phyloP scores from a whole-genome alignment of 2,888 invertebrate genomes.

The Palloptera scutellata region DNA sequence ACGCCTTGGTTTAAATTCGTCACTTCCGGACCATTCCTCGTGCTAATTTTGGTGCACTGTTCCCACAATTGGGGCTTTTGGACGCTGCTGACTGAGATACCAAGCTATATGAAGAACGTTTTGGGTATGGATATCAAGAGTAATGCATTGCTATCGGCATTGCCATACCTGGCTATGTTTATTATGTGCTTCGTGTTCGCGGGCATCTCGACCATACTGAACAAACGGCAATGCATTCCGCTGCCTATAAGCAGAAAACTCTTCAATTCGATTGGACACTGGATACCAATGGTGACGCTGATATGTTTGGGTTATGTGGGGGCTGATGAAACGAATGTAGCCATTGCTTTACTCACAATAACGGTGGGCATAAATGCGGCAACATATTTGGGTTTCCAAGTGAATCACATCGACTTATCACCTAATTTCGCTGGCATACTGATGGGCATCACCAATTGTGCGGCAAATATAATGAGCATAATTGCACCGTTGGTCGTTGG shows the following conservation, averaged over 20 bases:
- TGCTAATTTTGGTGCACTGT: slow-evolving; percentile 75
- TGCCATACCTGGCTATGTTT: slow-evolving; percentile 80
- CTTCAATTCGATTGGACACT: slow-evolving; percentile 70
- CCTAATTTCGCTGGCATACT: slow-evolving; percentile 84
- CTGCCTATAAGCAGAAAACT: slow-evolving; percentile 64
- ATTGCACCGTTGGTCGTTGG: slow-evolving; percentile 80
- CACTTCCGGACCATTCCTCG: slow-evolving; percentile 79
- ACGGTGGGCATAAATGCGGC: slow-evolving; percentile 81
- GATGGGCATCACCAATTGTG: slow-evolving; percentile 83
- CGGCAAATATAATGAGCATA: slow-evolving; percentile 81
- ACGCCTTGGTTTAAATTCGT: slow-evolving; percentile 81
- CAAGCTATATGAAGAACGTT: slow-evolving; percentile 79
- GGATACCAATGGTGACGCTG: slow-evolving; percentile 76
- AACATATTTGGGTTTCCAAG: slow-evolving; percentile 79
- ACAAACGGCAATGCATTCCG: slow-evolving; percentile 54
- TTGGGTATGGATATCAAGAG: slow-evolving; percentile 75
- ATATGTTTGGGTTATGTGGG: slow-evolving; percentile 69
- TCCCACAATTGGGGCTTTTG: slow-evolving; percentile 83
- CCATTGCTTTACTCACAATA: slow-evolving; percentile 73
- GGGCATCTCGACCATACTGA: slow-evolving; percentile 68
- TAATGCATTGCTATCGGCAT: slow-evolving; percentile 74
- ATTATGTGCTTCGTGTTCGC: slow-evolving; percentile 76
- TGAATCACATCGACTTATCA: slow-evolving; percentile 85
- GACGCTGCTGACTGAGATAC: slow-evolving; percentile 83
- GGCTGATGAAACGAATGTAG: slow-evolving; percentile 61